Percentiles rank a stretch among this genome's conserved stretches.
Evolutionary conservation across 2,113 vertebrate species (phyloP).

Genomic region (Phyllostomus discolor): DNA sequence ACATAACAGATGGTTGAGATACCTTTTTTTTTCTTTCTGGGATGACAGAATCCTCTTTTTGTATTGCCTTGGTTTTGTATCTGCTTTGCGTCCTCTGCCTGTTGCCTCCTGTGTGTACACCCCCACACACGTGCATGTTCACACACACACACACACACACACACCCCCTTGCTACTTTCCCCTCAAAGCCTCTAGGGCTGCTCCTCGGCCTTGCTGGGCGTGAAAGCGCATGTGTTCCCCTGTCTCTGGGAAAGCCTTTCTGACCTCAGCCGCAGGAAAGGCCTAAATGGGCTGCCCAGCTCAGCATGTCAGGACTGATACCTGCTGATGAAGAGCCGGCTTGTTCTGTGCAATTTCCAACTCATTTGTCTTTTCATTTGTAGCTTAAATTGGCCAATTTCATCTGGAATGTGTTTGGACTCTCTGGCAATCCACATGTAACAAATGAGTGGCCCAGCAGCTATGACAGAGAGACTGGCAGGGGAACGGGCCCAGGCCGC

Average conservation of each 20-base stretch:
- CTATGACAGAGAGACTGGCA: not conserved
- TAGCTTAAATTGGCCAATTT: constrained; percentile 43
- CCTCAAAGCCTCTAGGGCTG: not conserved
- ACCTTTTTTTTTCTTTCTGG: not conserved
- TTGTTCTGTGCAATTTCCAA: constrained; percentile 42
- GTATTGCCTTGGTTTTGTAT: not conserved
- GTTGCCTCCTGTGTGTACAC: not conserved
- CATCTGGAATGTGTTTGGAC: constrained; percentile 24
- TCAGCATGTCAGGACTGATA: not conserved
- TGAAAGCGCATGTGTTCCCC: not conserved
- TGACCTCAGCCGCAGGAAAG: not conserved
- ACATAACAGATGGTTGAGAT: not conserved
- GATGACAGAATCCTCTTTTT: not conserved
- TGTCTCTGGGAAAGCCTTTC: not conserved
- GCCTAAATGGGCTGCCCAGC: not conserved
- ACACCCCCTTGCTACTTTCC: not conserved
- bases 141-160: not conserved
- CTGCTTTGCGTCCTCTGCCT: not conserved
- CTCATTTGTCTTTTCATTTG: constrained; percentile 54
- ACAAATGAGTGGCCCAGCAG: not conserved
- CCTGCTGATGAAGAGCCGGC: constrained; percentile 12
- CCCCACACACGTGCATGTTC: not conserved
- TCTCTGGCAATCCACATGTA: constrained; percentile 2
- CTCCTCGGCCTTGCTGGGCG: not conserved
- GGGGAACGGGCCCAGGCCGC: not conserved